These are phyloP conservation scores for Trichogramma dendrolimi DNA, from an alignment of 2,888 invertebrate genomes.

Conservation along the genomic window DNA sequence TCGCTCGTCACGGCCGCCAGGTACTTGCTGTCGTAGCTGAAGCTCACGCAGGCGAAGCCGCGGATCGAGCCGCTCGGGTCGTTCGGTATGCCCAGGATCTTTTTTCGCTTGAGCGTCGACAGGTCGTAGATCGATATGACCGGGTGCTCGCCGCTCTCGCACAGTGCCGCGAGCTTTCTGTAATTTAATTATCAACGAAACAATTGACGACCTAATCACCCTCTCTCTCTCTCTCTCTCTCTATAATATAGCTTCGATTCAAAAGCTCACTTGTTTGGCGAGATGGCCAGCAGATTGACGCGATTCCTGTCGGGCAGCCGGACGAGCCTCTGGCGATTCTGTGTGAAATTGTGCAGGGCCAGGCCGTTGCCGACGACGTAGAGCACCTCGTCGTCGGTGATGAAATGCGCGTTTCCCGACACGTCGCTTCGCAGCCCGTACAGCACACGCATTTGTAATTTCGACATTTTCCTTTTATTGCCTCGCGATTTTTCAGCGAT, in stretches of 20 bases:
- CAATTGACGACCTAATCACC: no score
- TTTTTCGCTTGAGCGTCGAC: constrained; percentile 65
- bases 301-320: constrained; percentile 65
- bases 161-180: constrained; percentile 63
- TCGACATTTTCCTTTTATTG: constrained; percentile 33
- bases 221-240: not conserved
- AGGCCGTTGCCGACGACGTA: constrained; percentile 78
- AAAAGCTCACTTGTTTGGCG: constrained; percentile 64
- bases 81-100: constrained; percentile 62
- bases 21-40: constrained; percentile 78
- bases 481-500: constrained; percentile 12
- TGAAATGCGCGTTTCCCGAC: constrained; percentile 68
- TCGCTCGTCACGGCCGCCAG: constrained; percentile 75
- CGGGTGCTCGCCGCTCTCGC: constrained; percentile 64
- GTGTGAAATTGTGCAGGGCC: constrained; percentile 68
- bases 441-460: constrained; percentile 59
- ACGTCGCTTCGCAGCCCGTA: constrained; percentile 65
- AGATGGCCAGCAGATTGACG: constrained; percentile 61
- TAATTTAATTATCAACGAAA: constrained; percentile 14
- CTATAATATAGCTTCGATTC: not conserved
- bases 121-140: constrained; percentile 70
- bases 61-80: constrained; percentile 56
- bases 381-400: constrained; percentile 70
- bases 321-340: constrained; percentile 70
- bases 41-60: constrained; percentile 69